These are phyloP conservation scores for Crossaster papposus DNA, from an alignment of 53 echinoderm and acorn worm genomes.

Conservation along the genomic window DNA sequence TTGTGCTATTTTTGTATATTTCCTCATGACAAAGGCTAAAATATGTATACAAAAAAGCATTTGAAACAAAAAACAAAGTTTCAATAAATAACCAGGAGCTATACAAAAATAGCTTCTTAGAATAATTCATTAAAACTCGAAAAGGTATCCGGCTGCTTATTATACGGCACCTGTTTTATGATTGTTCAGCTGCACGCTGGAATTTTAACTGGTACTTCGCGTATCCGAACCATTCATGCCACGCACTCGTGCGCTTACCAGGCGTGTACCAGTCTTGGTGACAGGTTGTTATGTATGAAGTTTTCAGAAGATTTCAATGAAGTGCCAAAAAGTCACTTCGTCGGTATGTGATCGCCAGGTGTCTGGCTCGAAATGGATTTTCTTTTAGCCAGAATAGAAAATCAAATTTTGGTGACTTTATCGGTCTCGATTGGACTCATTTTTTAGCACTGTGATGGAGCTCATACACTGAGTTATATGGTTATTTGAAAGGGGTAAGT, in stretches of 20 bases:
- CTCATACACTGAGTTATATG: constrained; percentile 37
- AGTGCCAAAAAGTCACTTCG: neutral
- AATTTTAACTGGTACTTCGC: neutral
- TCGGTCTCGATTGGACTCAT: neutral
- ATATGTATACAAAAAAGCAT: no score
- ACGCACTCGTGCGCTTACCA: neutral
- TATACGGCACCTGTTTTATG: neutral
- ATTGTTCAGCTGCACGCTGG: neutral
- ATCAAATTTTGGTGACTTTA: neutral
- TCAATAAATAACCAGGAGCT: neutral
- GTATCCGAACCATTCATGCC: neutral
- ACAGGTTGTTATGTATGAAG: constrained; percentile 15
- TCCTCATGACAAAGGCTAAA: no score
- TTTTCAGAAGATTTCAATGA: neutral
- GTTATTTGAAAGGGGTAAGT: constrained; percentile 17
- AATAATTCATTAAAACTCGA: neutral
- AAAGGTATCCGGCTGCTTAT: neutral
- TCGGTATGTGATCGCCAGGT: neutral
- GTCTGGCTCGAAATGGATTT: neutral
- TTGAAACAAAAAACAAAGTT: neutral
- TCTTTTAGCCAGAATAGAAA: neutral
- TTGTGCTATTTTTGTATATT: no score
- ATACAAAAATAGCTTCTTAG: no score
- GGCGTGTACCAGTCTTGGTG: neutral
- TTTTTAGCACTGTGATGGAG: constrained; percentile 37